These are phyloP conservation scores for Bombylius discolor DNA, from an alignment of 2,888 invertebrate species.

Conservation along the genomic window DNA sequence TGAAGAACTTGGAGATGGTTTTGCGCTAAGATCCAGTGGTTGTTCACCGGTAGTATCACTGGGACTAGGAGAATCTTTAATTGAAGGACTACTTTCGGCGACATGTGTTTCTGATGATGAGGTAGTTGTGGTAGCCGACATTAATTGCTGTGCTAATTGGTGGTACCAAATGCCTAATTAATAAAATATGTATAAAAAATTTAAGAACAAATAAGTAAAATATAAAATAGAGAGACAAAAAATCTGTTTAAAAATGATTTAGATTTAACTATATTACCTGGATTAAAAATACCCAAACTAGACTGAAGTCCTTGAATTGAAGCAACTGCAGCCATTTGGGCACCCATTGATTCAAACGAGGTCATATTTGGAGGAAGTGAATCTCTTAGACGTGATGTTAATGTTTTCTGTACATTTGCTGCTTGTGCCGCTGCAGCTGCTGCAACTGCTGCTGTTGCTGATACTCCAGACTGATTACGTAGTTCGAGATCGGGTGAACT, in stretches of 20 bases:
- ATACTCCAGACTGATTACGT: background rate
- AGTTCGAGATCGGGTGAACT: slow-evolving; percentile 35
- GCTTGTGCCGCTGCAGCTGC: slow-evolving; percentile 29
- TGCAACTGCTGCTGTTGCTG: slow-evolving; percentile 39
- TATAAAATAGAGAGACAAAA: background rate
- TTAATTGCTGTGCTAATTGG: slow-evolving; percentile 20
- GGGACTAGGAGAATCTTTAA: slow-evolving; percentile 40
- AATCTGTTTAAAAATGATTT: background rate
- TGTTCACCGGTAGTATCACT: slow-evolving; percentile 47
- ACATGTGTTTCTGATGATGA: slow-evolving; percentile 27
- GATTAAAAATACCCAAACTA: slow-evolving; percentile 21
- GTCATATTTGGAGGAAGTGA: slow-evolving; percentile 39
- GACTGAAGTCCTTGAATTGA: slow-evolving; percentile 32
- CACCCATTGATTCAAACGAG: slow-evolving; percentile 55
- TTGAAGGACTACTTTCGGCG: slow-evolving; percentile 32
- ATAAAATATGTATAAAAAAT: background rate
- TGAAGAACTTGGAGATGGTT: slow-evolving; percentile 42
- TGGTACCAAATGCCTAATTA: slow-evolving; percentile 14
- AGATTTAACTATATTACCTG: slow-evolving; percentile 17
- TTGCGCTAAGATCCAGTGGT: slow-evolving; percentile 77
- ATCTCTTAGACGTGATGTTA: slow-evolving; percentile 18
- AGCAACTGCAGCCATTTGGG: slow-evolving; percentile 50
- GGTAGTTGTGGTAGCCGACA: slow-evolving; percentile 34
- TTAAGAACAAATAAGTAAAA: too few species aligned
- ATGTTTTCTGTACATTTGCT: slow-evolving; percentile 39